Evolutionary conservation across 2,113 vertebrate genomes (phyloP), one percentile per base, ranked within the genome.

Genomic region (Synchiropus splendidus): DNA sequence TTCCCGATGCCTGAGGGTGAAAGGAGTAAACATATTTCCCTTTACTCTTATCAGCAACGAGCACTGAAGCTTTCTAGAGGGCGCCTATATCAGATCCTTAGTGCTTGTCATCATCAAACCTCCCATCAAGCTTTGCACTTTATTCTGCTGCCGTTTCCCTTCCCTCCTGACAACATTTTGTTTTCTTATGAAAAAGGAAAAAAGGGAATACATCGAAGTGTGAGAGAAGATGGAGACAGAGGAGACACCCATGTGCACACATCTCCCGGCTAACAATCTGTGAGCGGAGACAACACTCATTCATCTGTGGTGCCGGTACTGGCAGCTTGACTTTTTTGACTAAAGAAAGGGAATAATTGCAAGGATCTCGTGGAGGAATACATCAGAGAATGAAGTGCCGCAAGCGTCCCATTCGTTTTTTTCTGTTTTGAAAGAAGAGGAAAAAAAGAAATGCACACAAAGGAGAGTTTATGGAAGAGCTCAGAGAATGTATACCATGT

Each of bases 291-390:
- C 79, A 65, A 73, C 71, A 74, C 54, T 73, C 64, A 75, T 73
- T 78, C 66, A 73, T 76, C 70, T 70, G 46, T 16, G 21, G 40
- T 34, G 46, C 61, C 38, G 32, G 51, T 39, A 21, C 65, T 44
- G 55, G 69, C 62, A 78, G 67, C 69, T 77, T n/a, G n/a, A n/a
- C n/a, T n/a, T n/a, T 67, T 64, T 59, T 70, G 64, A 77, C 69
- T 59, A 65, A 64, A 62, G 58, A 58, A 51, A 40, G 53, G 62
- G 53, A 75, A 72, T 82, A 80, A 82, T 82, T 78, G 73, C 39
- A 9, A 59, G 55, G 58, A 60, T 74, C 67, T 67, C 34, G 17
- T 46, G 45, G 70, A 77, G 70, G 69, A 77, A 75, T 72, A 53
- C 65, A 60, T 43, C 53, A 9, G 48, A 67, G 65, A 66, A 71